Evolutionary conservation across 1,140 invertebrate genomes (phyloP), one percentile per base, ranked within the genome.

Genomic region (Cheumatopsyche charites): DNA sequence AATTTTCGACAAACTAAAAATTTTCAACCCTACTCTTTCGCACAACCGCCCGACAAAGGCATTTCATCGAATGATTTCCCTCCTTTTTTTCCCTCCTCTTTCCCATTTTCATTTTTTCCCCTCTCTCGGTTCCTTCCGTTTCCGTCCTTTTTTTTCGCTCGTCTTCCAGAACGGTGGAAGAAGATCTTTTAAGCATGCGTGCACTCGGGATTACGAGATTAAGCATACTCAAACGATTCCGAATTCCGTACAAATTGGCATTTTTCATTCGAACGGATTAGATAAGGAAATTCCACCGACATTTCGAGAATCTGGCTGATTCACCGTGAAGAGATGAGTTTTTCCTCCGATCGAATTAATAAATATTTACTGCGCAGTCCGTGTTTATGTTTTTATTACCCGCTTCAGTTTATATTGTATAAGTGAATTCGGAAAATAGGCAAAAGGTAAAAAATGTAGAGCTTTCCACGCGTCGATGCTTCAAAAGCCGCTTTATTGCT

Each of bases 221-320:
- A 58, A 58, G 55, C 55, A 58, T 58, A 58, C 55, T 58, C 55
- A 58, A 58, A 58, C 55, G 55, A n/a, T 58, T 58, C 23, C 55
- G 55, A 58, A 58, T 58, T 58, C 23, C 55, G 55, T 26, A 58
- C 7, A 58, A 58, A 58, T 58, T 58, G 55, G 23, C 55, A 58
- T 58, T 58, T 58, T 58, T 58, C 55, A 58, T 58, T 52, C 47
- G 15, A 52, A 52, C 15, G 47, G 47, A 52, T 52, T 52, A 52
- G 47, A 52, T 52, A 52, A 52, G 47, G 47, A 52, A 47, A 17
- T 52, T 17, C 15, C 47, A 7, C 29, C n/a, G n/a, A n/a, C n/a
- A n/a, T n/a, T n/a, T n/a, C n/a, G n/a, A n/a, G 29, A 36, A 36
- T 36, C 29, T 36, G 29, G 29, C 29, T 36, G 29, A 36, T 36